Base-by-base conservation (phyloP, 2,797 vertebrate genomes). In the Pangasius djambal region DNA sequence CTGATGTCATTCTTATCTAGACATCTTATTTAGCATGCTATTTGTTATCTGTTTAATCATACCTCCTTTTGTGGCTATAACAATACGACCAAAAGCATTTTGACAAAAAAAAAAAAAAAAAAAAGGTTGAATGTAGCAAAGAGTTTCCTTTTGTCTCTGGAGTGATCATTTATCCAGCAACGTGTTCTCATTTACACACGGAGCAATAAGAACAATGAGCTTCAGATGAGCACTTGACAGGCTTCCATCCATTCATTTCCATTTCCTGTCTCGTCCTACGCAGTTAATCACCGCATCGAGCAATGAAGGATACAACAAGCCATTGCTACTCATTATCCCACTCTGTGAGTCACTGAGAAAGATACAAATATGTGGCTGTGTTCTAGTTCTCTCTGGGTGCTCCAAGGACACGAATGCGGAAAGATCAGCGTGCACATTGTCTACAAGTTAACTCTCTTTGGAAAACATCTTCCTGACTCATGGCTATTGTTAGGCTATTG, bases 241-340 rank as follows among this genome's bases (percentile, higher is more conserved):
- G 90, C 89, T 91, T 94, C 93, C 89, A 84, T 94, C 90, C 89
- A 85, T 90, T 87, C 74, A 6, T 89, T 91, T 93, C 89, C 87
- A 88, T 93, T 93, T 92, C 79, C 89, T 87, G 90, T 89, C 44
- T 44, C 94, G 92, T 90, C 72, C 74, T 9, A 87, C 88, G 82
- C 91, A 92, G 94, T 95, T 93, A 94, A 94, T 95, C 94, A 94
- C 87, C 74, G 90, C 95, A 93, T 95, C 93, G 90, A 88, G 91
- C 88, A 72, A 90, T 89, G 87, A 79, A 67, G 28, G 69, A 90
- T 87, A 88, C 75, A 83, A 89, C 72, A 81, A 50, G 83, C 31
- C 88, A 65, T 83, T 18, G 70, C 72, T 88, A 67, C 89, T 88
- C 86, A 79, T 91, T 86, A 86, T 81, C 81, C 90, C 88, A 57